Percentiles rank a stretch among this genome's conserved stretches.
Evolutionary conservation across 2,113 vertebrate species (phyloP).

Genomic region (Toxostoma redivivum): DNA sequence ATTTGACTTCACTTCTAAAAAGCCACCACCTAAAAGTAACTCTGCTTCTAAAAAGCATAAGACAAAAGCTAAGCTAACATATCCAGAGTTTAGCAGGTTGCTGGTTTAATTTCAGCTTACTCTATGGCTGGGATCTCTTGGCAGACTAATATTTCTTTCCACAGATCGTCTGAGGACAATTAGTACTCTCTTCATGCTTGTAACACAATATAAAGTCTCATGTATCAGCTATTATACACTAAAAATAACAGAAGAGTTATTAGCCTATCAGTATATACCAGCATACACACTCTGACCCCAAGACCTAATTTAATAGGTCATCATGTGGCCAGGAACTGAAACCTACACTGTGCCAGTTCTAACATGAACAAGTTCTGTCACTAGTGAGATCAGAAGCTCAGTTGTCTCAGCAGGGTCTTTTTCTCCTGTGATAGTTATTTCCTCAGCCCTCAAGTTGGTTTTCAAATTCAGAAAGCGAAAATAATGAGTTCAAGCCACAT

Average conservation of each 20-base stretch:
- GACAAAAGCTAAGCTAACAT: background rate
- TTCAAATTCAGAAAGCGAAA: background rate
- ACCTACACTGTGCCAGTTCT: background rate
- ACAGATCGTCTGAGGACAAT: background rate
- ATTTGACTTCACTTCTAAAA: background rate
- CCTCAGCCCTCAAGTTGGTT: background rate
- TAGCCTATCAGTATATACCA: background rate
- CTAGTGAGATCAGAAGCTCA: background rate
- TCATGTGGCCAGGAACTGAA: background rate
- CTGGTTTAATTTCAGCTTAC: background rate
- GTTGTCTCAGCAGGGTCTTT: background rate
- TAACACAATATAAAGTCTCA: conserved; percentile 14
- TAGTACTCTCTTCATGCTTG: background rate
- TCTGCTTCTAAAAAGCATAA: background rate
- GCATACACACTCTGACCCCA: background rate
- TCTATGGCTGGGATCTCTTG: background rate
- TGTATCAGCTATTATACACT: background rate
- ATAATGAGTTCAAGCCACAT: background rate
- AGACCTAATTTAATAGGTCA: background rate
- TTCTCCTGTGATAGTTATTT: background rate
- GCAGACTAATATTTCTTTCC: background rate
- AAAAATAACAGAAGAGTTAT: background rate
- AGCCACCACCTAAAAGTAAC: background rate
- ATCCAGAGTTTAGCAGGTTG: background rate
- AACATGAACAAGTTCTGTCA: background rate